A percentile compares a stretch with the other conserved stretches of the same genome.
Evolutionary conservation across 2,797 vertebrate genomes (phyloP).

Genomic region (Psittacula derbiana): DNA sequence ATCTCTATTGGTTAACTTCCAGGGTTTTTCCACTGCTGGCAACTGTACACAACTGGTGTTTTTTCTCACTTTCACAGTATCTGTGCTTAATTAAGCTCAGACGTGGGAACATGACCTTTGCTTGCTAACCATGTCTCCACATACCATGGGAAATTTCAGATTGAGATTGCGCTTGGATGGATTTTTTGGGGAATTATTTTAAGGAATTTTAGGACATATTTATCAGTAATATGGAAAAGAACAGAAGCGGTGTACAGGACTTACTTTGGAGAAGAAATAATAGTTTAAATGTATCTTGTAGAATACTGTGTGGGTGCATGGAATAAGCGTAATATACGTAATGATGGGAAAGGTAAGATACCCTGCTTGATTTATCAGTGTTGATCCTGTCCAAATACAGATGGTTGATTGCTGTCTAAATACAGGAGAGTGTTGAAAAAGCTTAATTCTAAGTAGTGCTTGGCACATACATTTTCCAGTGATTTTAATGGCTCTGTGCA

Average conservation of each 20-base stretch:
- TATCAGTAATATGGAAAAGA: background rate
- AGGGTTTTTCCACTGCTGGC: no score
- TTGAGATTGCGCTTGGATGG: background rate
- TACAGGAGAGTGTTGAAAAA: background rate
- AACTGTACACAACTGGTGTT: no score
- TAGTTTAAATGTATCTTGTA: background rate
- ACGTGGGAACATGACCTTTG: no score
- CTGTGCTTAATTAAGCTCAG: no score
- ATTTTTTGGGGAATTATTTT: background rate
- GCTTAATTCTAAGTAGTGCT: background rate
- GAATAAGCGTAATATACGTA: background rate
- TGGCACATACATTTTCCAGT: background rate
- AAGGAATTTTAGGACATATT: background rate
- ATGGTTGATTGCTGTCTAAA: background rate
- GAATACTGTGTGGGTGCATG: background rate
- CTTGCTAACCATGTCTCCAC: no score
- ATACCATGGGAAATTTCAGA: background rate
- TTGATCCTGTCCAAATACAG: background rate
- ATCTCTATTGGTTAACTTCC: no score
- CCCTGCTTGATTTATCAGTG: background rate
- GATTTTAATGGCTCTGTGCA: conserved; percentile 40
- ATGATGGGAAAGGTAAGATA: background rate
- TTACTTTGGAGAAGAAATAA: background rate
- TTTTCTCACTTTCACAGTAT: no score
- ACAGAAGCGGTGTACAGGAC: background rate